A percentile compares a stretch with the other conserved stretches of the same genome.
phyloP scores from a whole-genome alignment of 1,140 invertebrate genomes.

The Drosophila sturtevanti region DNA sequence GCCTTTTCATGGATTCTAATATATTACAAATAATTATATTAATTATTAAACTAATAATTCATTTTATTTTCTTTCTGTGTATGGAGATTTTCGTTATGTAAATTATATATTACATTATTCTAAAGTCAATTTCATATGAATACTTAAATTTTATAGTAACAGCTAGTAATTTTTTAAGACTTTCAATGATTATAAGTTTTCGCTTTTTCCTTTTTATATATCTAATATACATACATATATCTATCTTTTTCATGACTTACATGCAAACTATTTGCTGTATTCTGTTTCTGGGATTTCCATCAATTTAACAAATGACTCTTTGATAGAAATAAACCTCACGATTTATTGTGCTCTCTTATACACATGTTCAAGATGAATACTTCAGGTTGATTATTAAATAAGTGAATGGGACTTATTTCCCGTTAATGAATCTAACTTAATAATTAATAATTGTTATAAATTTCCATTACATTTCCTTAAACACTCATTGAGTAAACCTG shows the following conservation, averaged over 20 bases:
- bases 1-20: too few species aligned
- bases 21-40: background rate
- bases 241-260: background rate
- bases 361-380: conserved; percentile 5
- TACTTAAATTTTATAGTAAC: background rate
- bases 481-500: conserved; percentile 21
- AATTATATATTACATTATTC: background rate
- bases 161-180: background rate
- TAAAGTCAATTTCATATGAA: background rate
- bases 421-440: conserved; percentile 7
- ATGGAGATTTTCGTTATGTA: background rate
- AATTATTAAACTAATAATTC: too few species aligned
- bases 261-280: background rate
- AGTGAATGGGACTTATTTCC: conserved; percentile 7
- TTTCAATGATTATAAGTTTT: background rate
- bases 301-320: background rate
- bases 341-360: background rate
- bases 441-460: conserved; percentile 4
- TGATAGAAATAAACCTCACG: background rate
- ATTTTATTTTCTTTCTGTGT: background rate
- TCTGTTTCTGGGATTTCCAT: background rate
- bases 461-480: conserved; percentile 4
- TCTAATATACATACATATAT: background rate
- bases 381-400: conserved; percentile 1
- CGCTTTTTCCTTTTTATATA: background rate